Evolutionary conservation across 2,797 vertebrate species (phyloP), one percentile per base, ranked within the genome.

Genomic region (Urocyon cinereoargenteus): DNA sequence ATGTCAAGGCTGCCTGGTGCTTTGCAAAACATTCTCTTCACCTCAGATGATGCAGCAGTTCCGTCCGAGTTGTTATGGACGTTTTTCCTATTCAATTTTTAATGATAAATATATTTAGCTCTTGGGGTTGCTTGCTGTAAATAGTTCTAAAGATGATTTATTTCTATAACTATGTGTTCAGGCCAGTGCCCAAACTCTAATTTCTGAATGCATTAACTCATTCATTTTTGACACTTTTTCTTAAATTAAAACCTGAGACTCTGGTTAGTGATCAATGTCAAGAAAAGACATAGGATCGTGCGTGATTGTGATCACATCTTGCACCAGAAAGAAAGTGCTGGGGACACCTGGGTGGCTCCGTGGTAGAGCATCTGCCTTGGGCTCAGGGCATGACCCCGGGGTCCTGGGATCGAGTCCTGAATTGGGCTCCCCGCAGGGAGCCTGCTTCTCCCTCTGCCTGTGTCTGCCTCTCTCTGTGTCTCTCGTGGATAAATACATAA

Each of bases 41-140:
- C 51, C 24, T 73, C 31, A 36, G 18, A 5, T 9, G 55, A 90
- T 45, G 18, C 24, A 73, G 3, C 31, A 66, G 7, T 73, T 86
- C 59, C 28, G 49, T 55, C 82, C 11, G 28, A 64, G n/a, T 16
- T 45, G 1, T 40, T 57, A 5, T 45, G 40, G 21, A 73, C 40
- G 66, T 94, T 51, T 84, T 85, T 53, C n/a, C n/a, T 51, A 5
- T 49, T 94, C 84, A 53, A 75, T 62, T 89, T 66, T 86, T 92
- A 45, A 40, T 84, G 26, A 40, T 93, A 16, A 86, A 68, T 94
- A 55, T 59, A 70, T 22, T 87, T n/a, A 87, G 53, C 55, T 81
- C 21, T 15, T 78, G 36, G 3, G 18, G 49, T 51, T 68, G 34
- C 61, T 83, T 73, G 45, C 40, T 92, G 12, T 49, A 83, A 82